phyloP scores from a whole-genome alignment of 1,140 invertebrate species.

The Teleopsis dalmanni region DNA sequence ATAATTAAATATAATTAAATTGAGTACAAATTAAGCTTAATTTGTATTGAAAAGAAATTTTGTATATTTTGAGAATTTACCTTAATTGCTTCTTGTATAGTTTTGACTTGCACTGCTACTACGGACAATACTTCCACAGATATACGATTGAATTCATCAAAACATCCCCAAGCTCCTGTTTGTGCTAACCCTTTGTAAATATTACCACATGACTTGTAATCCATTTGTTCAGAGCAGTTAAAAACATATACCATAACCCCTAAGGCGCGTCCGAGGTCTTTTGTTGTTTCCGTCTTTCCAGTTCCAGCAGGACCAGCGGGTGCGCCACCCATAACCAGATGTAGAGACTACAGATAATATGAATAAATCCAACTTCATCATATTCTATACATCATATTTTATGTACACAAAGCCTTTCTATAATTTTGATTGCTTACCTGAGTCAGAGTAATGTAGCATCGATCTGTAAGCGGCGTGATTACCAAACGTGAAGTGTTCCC shows the following conservation, averaged over 20 bases:
- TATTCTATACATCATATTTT: no score
- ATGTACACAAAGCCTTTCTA: no score
- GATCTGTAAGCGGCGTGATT: constrained; percentile 77
- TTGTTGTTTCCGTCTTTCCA: constrained; percentile 92
- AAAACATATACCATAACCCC: constrained; percentile 94
- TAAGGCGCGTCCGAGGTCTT: constrained; percentile 88
- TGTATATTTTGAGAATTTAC: constrained; percentile 17
- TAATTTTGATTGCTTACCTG: constrained; percentile 41
- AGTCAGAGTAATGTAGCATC: constrained; percentile 80
- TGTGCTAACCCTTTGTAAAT: constrained; percentile 88
- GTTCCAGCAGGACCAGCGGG: constrained; percentile 85
- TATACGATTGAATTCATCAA: constrained; percentile 94
- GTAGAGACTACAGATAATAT: constrained; percentile 52
- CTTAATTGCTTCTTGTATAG: constrained; percentile 44
- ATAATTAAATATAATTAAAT: not conserved
- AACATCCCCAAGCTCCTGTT: constrained; percentile 88
- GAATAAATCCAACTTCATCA: not conserved
- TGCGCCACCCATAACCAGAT: constrained; percentile 78
- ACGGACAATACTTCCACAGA: constrained; percentile 89
- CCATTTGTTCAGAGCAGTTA: constrained; percentile 97
- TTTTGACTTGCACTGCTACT: constrained; percentile 82
- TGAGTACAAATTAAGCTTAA: no score
- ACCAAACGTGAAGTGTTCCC: constrained; percentile 76
- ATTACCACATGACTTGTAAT: constrained; percentile 83
- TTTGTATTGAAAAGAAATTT: no score